Base-by-base conservation (phyloP, 35 echinoderm and acorn worm genomes). In the Eucidaris tribuloides region DNA sequence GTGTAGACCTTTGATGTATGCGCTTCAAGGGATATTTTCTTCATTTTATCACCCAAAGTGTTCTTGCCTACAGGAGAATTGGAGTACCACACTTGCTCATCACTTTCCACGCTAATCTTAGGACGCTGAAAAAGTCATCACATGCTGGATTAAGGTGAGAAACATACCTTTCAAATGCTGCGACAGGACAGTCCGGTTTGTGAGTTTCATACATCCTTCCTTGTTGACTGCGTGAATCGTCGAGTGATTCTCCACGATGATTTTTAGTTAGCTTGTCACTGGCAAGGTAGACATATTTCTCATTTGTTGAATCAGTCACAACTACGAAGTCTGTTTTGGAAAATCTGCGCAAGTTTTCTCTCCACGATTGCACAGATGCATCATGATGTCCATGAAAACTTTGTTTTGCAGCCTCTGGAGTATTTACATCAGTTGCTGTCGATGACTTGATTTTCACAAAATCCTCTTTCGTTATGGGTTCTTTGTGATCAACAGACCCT, bases 151-250 rank as follows among this genome's bases (percentile, higher is more conserved):
- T 42, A 14, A 88, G 40, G 46, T 22, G 15, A 24, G 3, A 44
- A 33, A 80, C 59, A 44, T 88, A 88, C 41, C 50, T 81, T 23
- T 79, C 49, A 38, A 80, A 81, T 37, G 54, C 0, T 1, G 6
- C 20, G 19, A 88, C 85, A 45, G 76, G 85, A 60, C 85, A 88
- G 25, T 18, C 33, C 18, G 7, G 28, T 0, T 0, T 46, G 37
- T 83, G 76, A 24, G 85, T 88, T 64, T 80, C 76, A 81, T 88
- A 88, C 77, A 88, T 88, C 42, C 79, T 41, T n/a, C 85, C 85
- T 28, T 24, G 17, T n/a, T 88, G 55, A 58, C 76, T 42, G 13
- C 37, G 37, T 38, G 29, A 19, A 17, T 72, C 58, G 7, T 80
- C 45, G 74, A 50, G 45, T 88, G 68, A 30, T 33, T 62, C 22